Base-by-base conservation (phyloP, 2,113 vertebrate genomes). In the Furnarius figulus region DNA sequence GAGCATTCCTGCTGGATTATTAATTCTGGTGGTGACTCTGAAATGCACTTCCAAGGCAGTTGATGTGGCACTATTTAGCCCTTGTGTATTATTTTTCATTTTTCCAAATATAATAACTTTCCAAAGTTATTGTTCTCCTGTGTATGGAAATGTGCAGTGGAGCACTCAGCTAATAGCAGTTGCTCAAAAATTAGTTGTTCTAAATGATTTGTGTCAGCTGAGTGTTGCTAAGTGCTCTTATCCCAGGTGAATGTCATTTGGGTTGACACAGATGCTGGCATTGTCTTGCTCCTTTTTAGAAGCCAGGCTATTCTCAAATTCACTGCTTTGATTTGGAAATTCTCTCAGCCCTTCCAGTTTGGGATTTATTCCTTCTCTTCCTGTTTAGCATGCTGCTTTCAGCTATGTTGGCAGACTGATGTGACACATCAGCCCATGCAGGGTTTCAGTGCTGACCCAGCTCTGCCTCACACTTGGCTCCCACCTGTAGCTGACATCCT, bases 401-500 rank as follows among this genome's bases (percentile, higher is more conserved):
- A 75, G 61, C 53, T 7, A 2, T 3, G 23, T 22, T 1, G 19
- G 33, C 72, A 84, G 78, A n/a, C 23, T 23, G 59, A 37, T 76
- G 31, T 47, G 13, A 7, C 9, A 1, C 80, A 30, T 55, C 59
- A 49, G 89, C 30, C 79, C 10, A 0, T 46, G 68, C 61, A 71
- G 61, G 20, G 4, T 70, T 71, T 90, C 61, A 15, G 6, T 80
- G 76, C 83, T 55, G 61, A 53, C 31, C 35, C 27, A 44, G 56
- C 65, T 88, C 78, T 35, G 42, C 42, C 31, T 76, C 44, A 30
- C 19, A 3, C 70, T 86, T 71, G 63, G 42, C 52, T 71, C 35
- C 0, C 0, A 1, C 28, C 25, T 78, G 40, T 63, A 25, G 66
- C 63, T 78, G 76, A 56, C 0, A 0, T 44, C 8, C 49, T 71